Evolutionary conservation across 2,113 vertebrate genomes (phyloP).

Genomic region (Polypterus senegalus): DNA sequence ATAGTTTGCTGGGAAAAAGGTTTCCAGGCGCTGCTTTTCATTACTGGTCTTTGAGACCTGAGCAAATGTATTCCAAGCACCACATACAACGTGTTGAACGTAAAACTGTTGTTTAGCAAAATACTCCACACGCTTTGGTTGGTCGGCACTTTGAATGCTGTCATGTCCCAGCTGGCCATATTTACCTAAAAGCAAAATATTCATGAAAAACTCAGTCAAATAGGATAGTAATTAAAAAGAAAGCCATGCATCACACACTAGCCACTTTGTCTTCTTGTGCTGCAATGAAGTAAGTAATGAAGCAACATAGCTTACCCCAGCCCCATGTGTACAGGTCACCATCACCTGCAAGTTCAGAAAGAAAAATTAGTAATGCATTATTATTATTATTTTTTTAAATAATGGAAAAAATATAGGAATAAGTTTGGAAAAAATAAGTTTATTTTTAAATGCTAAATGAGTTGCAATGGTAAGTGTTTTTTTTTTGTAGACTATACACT

Average conservation of each 20-base stretch:
- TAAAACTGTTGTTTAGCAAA: slow-evolving; percentile 42
- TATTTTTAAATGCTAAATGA: too few relatives aligned
- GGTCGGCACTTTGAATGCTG: slow-evolving; percentile 49
- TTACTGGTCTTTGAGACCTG: slow-evolving; percentile 20
- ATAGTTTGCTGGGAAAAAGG: too few relatives aligned
- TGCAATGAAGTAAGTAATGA: neutral
- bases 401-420: too few relatives aligned
- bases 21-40: too few relatives aligned
- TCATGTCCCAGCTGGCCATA: slow-evolving; percentile 84
- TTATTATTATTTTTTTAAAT: too few relatives aligned
- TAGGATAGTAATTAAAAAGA: neutral
- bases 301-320: slow-evolving; percentile 71
- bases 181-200: slow-evolving; percentile 49
- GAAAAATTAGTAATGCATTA: neutral
- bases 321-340: slow-evolving; percentile 91
- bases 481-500: neutral
- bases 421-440: too few relatives aligned
- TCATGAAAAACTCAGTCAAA: neutral
- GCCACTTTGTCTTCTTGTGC: neutral
- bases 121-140: slow-evolving; percentile 48
- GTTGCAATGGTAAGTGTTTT: neutral
- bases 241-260: neutral
- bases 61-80: slow-evolving; percentile 79
- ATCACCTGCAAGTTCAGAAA: slow-evolving; percentile 42
- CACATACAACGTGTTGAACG: slow-evolving; percentile 64